These are phyloP conservation scores for Drosophila crucigera DNA, from an alignment of 2,888 invertebrate species.

Conservation along the genomic window DNA sequence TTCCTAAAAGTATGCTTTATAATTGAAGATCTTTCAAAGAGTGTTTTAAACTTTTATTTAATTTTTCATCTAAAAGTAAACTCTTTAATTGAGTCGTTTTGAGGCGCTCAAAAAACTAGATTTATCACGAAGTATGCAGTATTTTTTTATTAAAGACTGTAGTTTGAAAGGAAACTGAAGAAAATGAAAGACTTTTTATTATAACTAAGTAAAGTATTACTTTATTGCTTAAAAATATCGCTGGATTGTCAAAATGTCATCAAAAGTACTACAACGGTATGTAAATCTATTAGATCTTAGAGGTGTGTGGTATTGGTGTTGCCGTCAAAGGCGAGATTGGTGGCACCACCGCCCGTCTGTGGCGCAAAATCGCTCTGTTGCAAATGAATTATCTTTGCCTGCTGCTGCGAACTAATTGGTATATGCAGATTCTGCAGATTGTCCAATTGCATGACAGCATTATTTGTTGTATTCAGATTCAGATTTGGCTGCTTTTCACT, in stretches of 20 bases:
- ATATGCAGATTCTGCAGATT: constrained; percentile 75
- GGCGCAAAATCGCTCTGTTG: constrained; percentile 82
- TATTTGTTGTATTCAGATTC: constrained; percentile 26
- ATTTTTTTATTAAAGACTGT: background rate
- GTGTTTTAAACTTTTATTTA: background rate
- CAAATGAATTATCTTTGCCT: constrained; percentile 79
- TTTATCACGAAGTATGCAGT: background rate
- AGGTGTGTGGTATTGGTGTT: constrained; percentile 81
- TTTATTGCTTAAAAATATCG: constrained; percentile 68
- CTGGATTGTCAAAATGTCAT: constrained; percentile 40
- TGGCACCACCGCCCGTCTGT: constrained; percentile 54
- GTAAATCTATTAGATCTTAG: constrained; percentile 42
- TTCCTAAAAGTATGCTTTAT: background rate
- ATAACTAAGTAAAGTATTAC: constrained; percentile 26
- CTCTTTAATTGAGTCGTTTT: background rate
- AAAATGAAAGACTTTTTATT: background rate
- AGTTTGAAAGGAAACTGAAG: background rate
- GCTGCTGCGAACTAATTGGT: constrained; percentile 71
- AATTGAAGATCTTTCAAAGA: background rate
- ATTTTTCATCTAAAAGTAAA: background rate
- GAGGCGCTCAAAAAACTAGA: background rate
- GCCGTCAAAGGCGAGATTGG: constrained; percentile 80
- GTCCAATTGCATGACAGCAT: constrained; percentile 63
- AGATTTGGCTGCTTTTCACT: constrained; percentile 43
- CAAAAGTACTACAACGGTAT: background rate